Percentiles rank a stretch among this genome's conserved stretches.
Evolutionary conservation across 2,888 invertebrate genomes (phyloP).

Genomic region (Apoda limacodes): DNA sequence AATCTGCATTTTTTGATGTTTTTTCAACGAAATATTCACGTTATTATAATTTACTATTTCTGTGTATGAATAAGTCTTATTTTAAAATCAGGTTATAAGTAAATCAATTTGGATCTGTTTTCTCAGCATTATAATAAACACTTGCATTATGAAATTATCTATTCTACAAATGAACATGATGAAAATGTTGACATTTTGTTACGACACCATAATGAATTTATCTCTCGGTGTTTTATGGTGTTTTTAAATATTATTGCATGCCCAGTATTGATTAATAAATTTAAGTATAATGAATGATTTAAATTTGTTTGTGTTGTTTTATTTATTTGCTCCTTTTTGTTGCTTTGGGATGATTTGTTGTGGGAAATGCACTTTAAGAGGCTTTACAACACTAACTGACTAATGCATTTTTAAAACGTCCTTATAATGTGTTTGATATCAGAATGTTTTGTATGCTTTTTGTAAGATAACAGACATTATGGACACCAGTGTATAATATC

Average conservation of each 20-base stretch:
- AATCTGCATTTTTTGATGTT: slow-evolving; percentile 61
- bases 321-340: slow-evolving; percentile 41
- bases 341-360: too few relatives aligned
- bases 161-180: slow-evolving; percentile 26
- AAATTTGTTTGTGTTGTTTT: slow-evolving; percentile 39
- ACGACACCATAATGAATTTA: slow-evolving; percentile 47
- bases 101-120: slow-evolving; percentile 67
- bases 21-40: slow-evolving; percentile 64
- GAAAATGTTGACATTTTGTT: slow-evolving; percentile 53
- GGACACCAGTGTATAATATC: too few relatives aligned
- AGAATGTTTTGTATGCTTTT: too few relatives aligned
- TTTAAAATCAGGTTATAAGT: slow-evolving; percentile 63
- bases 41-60: slow-evolving; percentile 57
- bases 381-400: too few relatives aligned
- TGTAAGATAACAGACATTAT: too few relatives aligned
- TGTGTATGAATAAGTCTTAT: slow-evolving; percentile 56
- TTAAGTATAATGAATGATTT: slow-evolving; percentile 66
- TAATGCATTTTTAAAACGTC: too few relatives aligned
- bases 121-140: slow-evolving; percentile 47
- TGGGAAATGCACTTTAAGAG: too few relatives aligned
- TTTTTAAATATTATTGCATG: slow-evolving; percentile 61
- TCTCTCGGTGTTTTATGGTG: slow-evolving; percentile 56
- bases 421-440: too few relatives aligned
- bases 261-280: slow-evolving; percentile 62
- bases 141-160: slow-evolving; percentile 62